A percentile compares a stretch with the other conserved stretches of the same genome.
Conservation (phyloP, 2,113 vertebrate genomes). For the Mixornis gularis region DNA sequence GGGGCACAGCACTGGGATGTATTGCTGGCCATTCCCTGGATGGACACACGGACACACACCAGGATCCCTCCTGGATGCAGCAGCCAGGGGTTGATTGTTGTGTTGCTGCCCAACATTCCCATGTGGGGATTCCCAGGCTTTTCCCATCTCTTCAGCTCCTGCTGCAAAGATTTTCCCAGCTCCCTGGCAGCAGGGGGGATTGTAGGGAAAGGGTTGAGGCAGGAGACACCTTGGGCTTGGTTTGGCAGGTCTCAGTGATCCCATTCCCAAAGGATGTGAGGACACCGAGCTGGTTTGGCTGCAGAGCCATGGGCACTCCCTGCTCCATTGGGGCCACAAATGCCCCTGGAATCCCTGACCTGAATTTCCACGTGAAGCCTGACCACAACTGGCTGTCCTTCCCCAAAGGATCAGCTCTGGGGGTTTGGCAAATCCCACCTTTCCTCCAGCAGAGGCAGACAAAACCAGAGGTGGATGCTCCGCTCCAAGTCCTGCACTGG, state of each 20-base stretch:
- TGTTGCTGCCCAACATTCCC: neutral
- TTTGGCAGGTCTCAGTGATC: neutral
- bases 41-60: neutral
- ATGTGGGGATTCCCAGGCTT: accelerated
- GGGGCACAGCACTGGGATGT: accelerated
- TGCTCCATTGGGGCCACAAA: neutral
- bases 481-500: neutral
- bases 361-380: neutral
- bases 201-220: neutral
- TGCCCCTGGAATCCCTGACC: neutral
- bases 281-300: accelerated
- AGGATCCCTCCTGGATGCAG: accelerated
- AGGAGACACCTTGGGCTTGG: neutral
- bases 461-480: neutral
- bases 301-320: accelerated
- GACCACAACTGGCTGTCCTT: accelerated
- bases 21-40: accelerated
- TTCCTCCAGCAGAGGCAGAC: neutral
- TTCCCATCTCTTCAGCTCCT: neutral
- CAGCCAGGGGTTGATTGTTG: neutral
- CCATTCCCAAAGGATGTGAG: neutral
- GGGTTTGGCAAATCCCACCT: neutral
- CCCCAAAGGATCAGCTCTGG: too few relatives aligned
- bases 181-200: accelerated
- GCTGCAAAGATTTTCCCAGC: neutral